phyloP scores from a whole-genome alignment of 2,888 invertebrate species.

The Allygus modestus region DNA sequence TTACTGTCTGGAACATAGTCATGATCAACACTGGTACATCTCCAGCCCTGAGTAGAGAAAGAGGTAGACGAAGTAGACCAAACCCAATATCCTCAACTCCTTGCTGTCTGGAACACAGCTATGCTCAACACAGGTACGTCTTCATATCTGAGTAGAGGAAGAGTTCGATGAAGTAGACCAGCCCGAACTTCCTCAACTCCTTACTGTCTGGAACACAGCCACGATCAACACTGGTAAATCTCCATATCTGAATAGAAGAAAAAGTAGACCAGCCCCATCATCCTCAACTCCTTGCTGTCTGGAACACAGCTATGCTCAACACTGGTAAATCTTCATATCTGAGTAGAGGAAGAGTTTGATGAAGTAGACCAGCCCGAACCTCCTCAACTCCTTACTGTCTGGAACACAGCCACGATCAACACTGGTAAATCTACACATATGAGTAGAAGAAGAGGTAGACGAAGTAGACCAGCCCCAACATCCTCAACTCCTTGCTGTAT shows the following conservation, averaged over 20 bases:
- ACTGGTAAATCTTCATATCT: too few relatives aligned
- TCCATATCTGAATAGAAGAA: slow-evolving; percentile 92
- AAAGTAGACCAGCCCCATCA: slow-evolving; percentile 89
- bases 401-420: too few relatives aligned
- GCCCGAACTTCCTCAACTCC: slow-evolving; percentile 83
- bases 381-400: too few relatives aligned
- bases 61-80: slow-evolving; percentile 89
- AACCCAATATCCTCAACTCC: slow-evolving; percentile 83
- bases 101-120: slow-evolving; percentile 88
- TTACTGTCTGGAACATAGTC: slow-evolving; percentile 78
- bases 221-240: slow-evolving; percentile 66
- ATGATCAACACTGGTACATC: slow-evolving; percentile 63
- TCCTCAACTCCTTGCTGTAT: slow-evolving; percentile 82
- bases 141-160: slow-evolving; percentile 92
- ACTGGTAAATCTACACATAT: too few relatives aligned
- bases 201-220: slow-evolving; percentile 78
- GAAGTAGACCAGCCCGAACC: too few relatives aligned
- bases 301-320: too few relatives aligned
- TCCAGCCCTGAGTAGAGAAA: slow-evolving; percentile 96
- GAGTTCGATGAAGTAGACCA: slow-evolving; percentile 91
- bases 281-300: slow-evolving; percentile 82
- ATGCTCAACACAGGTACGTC: slow-evolving; percentile 92
- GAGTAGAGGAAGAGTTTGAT: too few relatives aligned
- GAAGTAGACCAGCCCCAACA: slow-evolving; percentile 89
- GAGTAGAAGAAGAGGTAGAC: slow-evolving; percentile 88